A percentile compares a stretch with the other conserved stretches of the same genome.
Conservation (phyloP, 2,113 vertebrate species). For the Aepyceros melampus region DNA sequence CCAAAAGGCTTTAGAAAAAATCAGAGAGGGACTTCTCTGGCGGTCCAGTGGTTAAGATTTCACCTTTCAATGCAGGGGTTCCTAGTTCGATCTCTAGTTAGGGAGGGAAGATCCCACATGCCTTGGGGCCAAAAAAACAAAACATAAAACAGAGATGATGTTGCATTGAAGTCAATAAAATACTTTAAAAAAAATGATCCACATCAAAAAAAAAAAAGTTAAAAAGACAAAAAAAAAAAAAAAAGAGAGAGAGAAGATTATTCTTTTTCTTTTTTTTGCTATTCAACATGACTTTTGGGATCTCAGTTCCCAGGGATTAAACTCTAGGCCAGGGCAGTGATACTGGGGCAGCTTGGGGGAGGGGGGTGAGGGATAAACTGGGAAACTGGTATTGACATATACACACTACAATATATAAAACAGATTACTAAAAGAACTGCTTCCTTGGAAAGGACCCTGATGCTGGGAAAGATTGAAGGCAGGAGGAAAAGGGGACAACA, state of each 20-base stretch:
- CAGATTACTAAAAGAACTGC: neutral
- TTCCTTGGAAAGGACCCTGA: neutral
- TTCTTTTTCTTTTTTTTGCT: neutral
- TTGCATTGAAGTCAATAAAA: neutral
- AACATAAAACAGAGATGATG: neutral
- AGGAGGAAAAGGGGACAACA: neutral
- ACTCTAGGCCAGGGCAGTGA: neutral
- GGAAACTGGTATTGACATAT: neutral
- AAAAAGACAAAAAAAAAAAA: neutral
- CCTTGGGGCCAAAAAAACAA: neutral
- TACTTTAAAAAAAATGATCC: neutral
- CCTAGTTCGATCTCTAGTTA: neutral
- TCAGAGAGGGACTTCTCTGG: neutral
- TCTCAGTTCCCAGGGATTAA: neutral
- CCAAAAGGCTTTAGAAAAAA: neutral
- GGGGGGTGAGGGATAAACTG: neutral
- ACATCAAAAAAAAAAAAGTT: neutral
- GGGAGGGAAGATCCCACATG: neutral
- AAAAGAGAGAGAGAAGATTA: neutral
- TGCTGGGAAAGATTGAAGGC: neutral
- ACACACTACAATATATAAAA: neutral
- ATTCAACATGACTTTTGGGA: neutral
- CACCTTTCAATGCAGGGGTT: neutral
- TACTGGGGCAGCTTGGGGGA: fast-evolving
- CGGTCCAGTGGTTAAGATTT: neutral